Evolutionary conservation across 2,888 invertebrate genomes (phyloP).

Genomic region (Dione vanillae): DNA sequence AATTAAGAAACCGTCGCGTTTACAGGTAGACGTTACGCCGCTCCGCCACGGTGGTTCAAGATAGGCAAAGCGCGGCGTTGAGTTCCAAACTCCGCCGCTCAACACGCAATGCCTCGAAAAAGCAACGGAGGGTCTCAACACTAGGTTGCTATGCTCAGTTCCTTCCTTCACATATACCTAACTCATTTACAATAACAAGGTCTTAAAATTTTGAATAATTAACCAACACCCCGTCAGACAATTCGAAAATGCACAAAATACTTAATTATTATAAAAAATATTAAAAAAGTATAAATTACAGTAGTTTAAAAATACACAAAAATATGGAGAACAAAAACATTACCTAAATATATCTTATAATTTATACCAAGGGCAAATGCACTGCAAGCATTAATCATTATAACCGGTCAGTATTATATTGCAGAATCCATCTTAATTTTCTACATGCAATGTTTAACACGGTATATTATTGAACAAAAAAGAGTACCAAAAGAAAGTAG

Average conservation of each 20-base stretch:
- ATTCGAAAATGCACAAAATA: background rate
- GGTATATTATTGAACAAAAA: background rate
- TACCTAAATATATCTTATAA: background rate
- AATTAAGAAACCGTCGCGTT: too few relatives aligned
- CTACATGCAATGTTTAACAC: slow-evolving; percentile 2
- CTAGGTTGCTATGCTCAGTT: too few relatives aligned
- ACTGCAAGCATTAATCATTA: slow-evolving; percentile 11
- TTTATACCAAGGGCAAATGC: slow-evolving; percentile 7
- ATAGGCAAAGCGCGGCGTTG: too few relatives aligned
- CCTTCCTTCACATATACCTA: too few relatives aligned
- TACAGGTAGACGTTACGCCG: too few relatives aligned
- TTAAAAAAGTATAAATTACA: background rate
- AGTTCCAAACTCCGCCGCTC: too few relatives aligned
- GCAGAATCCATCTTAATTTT: slow-evolving; percentile 1
- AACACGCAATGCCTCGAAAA: too few relatives aligned
- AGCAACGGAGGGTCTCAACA: too few relatives aligned
- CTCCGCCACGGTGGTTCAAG: too few relatives aligned
- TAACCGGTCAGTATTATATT: background rate
- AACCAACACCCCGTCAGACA: background rate
- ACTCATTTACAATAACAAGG: background rate
- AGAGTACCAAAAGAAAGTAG: too few relatives aligned
- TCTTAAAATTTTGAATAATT: background rate
- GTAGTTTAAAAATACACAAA: background rate
- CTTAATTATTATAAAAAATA: background rate
- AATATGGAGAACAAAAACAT: background rate